A percentile compares a stretch with the other conserved stretches of the same genome.
phyloP scores from a whole-genome alignment of 2,797 vertebrate genomes.

The Tadarida brasiliensis region DNA sequence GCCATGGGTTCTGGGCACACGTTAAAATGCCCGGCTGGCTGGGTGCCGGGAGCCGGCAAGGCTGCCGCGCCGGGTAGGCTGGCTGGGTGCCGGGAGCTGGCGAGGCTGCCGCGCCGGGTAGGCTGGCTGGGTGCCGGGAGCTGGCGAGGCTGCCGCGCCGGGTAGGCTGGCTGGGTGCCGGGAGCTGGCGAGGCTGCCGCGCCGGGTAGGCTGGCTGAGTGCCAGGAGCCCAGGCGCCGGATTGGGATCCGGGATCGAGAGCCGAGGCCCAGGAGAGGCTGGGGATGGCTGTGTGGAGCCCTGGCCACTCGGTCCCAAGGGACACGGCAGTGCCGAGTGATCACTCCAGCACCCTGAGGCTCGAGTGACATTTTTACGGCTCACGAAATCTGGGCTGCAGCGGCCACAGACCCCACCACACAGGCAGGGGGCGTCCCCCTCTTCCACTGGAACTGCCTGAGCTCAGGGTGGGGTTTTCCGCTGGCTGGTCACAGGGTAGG shows the following conservation, averaged over 20 bases:
- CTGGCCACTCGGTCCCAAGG: accelerated
- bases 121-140: too few relatives aligned
- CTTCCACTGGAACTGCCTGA: not conserved
- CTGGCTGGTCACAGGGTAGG: not conserved
- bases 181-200: too few relatives aligned
- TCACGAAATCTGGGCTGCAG: accelerated
- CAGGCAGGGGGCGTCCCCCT: not conserved
- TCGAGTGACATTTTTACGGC: accelerated
- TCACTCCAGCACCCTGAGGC: accelerated
- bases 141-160: accelerated
- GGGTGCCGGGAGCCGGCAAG: not conserved
- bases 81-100: not conserved
- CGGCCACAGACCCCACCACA: not conserved
- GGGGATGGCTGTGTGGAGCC: accelerated
- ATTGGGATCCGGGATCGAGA: too few relatives aligned
- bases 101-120: accelerated
- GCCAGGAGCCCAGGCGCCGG: too few relatives aligned
- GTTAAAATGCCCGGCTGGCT: not conserved
- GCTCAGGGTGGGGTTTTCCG: not conserved
- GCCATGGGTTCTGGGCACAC: not conserved
- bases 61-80: accelerated
- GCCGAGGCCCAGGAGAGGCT: not conserved
- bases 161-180: accelerated
- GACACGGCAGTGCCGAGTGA: accelerated
- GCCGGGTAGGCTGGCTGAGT: too few relatives aligned